Evolutionary conservation across 1,140 invertebrate genomes (phyloP).

Genomic region (Teleogryllus occipitalis): DNA sequence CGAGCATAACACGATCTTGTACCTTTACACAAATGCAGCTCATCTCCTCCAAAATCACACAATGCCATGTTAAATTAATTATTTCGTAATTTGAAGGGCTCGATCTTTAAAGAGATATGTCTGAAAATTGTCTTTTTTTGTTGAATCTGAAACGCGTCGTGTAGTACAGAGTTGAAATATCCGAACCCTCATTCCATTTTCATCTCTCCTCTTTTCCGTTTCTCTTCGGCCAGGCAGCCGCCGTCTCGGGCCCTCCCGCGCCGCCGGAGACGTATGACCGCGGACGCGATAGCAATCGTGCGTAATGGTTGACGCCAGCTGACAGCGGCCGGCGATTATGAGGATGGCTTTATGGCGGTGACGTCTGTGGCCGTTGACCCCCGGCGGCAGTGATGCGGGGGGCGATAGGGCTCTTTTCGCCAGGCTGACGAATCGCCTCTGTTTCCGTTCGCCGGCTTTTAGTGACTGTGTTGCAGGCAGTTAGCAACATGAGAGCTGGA

Average conservation of each 20-base stretch:
- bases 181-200: not conserved
- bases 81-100: no score
- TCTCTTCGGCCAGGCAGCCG: not conserved
- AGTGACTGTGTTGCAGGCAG: not conserved
- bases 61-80: no score
- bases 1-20: no score
- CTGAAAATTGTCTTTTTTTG: no score
- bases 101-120: no score
- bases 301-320: not conserved
- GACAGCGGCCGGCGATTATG: not conserved
- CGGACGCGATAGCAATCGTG: not conserved
- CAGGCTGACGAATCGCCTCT: not conserved
- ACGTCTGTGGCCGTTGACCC: not conserved
- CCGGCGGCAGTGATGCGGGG: not conserved
- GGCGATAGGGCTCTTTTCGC: not conserved
- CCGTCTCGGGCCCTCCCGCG: not conserved
- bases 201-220: not conserved
- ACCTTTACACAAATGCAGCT: no score
- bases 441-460: not conserved
- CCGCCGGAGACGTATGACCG: no score
- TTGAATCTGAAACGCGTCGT: no score
- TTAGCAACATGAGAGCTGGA: no score
- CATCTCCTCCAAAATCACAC: no score
- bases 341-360: not conserved
- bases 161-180: no score